Percentiles rank a stretch among this genome's conserved stretches.
Conservation (phyloP, 2,797 vertebrate species). For the Hippoglossus hippoglossus region DNA sequence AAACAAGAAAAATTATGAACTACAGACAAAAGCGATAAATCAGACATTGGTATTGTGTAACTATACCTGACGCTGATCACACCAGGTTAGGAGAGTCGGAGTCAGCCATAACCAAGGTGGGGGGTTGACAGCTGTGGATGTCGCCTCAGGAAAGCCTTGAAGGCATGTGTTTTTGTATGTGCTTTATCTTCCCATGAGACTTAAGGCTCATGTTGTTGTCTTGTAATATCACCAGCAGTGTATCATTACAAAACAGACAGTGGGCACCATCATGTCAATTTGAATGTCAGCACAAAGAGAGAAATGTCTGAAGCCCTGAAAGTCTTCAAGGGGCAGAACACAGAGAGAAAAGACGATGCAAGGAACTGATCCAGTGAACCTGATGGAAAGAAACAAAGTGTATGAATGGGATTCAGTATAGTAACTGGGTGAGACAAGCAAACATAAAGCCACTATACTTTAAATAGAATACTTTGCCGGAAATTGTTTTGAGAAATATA, state of each 20-base stretch:
- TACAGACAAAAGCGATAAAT: not conserved
- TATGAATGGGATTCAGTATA: not conserved
- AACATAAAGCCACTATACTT: too few species aligned
- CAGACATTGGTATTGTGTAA: not conserved
- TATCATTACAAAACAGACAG: not conserved
- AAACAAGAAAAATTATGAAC: not conserved
- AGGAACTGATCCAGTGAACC: not conserved
- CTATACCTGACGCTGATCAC: too few species aligned
- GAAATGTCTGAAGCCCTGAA: not conserved
- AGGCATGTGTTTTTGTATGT: conserved; percentile 6
- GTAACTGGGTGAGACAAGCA: not conserved
- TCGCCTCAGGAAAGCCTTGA: conserved; percentile 37
- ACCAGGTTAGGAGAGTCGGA: too few species aligned
- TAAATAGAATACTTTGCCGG: too few species aligned
- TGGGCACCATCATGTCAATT: conserved; percentile 1
- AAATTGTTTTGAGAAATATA: too few species aligned
- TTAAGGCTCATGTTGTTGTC: conserved; percentile 11
- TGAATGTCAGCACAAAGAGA: not conserved
- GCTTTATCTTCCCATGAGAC: conserved; percentile 19
- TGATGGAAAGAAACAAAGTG: not conserved
- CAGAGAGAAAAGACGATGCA: not conserved
- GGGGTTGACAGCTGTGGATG: conserved; percentile 15
- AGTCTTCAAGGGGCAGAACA: not conserved
- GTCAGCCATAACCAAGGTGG: conserved; percentile 9
- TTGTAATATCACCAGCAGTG: conserved; percentile 20